Base-by-base conservation (phyloP, 2,888 invertebrate species). In the Chaetogeoica ovagalla region DNA sequence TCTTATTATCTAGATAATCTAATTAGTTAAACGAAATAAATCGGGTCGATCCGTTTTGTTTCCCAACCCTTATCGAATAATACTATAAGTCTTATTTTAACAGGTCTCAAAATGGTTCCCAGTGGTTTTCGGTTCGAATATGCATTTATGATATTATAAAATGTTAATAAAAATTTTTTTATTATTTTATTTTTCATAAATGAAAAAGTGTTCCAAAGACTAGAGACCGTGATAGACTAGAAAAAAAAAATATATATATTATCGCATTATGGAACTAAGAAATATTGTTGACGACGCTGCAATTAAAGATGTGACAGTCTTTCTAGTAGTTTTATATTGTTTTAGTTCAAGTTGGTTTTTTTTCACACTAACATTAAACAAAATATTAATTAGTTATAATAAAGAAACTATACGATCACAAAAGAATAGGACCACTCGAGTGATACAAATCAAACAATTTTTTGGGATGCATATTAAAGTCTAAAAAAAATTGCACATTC, bases 1-100 rank as follows among this genome's bases (percentile, higher is more conserved):
- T 79, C 70, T 70, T 63, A 57, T 55, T 71, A 57, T 63, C 69
- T 79, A 79, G 55, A 70, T 30, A 30, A 30, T 57, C 71, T 71
- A 79, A 6, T 43, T 79, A 79, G 71, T 63, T 63, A 65, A 65
- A 79, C 9, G 23, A 70, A 57, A 79, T 43, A 79, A 79, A 79
- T 71, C 71, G 63, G 63, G 70, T 71, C n/a, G 43, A 57, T 71
- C 63, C 71, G 63, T 65, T 68, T 48, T n/a, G 39, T 79, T 65
- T 71, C 70, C 55, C 8, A 55, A 63, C 79, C 17, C 63, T 79
- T 79, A 15, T 79, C n/a, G 23, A 71, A 79, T 79, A 79, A 79
- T 37, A 71, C 79, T 79, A 79, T 79, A 79, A 79, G 79, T 79
- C 79, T 79, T 79, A 79, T 79, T 71, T 79, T 79, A 79, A 79